These are phyloP conservation scores for Iguana delicatissima DNA, from an alignment of 2,797 vertebrate species.

Conservation along the genomic window DNA sequence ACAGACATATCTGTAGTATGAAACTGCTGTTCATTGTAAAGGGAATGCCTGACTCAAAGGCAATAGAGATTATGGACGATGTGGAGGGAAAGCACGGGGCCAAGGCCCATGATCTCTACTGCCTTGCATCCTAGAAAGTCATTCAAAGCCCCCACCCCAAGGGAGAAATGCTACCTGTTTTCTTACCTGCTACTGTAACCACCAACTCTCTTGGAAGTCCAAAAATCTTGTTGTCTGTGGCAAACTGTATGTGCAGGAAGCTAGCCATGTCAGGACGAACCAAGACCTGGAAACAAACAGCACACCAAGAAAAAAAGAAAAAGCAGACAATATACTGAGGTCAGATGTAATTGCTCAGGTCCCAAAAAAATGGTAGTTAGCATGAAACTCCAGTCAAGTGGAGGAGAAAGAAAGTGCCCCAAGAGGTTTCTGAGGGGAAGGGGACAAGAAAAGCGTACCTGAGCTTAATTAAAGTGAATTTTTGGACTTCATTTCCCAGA, in stretches of 20 bases:
- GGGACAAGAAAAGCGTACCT: background rate
- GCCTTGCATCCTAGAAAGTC: no score
- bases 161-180: background rate
- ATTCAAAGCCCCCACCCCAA: constrained; percentile 3
- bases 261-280: constrained; percentile 89
- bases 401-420: background rate
- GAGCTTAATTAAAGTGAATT: background rate
- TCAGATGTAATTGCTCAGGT: background rate
- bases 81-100: background rate
- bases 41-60: background rate
- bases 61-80: fast-evolving
- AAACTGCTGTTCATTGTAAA: background rate
- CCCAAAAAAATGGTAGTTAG: background rate
- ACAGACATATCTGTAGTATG: background rate
- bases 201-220: constrained; percentile 95
- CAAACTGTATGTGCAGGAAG: constrained; percentile 89
- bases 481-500: background rate
- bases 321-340: background rate
- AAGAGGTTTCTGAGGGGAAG: background rate
- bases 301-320: fast-evolving
- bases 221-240: constrained; percentile 94
- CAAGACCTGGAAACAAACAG: constrained; percentile 82
- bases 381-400: background rate
- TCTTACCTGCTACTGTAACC: constrained; percentile 92
- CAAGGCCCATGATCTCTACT: no score